Percentiles rank a stretch among this genome's conserved stretches.
Conservation (phyloP, 2,797 vertebrate genomes). For the Scolopax bukidnonensis region DNA sequence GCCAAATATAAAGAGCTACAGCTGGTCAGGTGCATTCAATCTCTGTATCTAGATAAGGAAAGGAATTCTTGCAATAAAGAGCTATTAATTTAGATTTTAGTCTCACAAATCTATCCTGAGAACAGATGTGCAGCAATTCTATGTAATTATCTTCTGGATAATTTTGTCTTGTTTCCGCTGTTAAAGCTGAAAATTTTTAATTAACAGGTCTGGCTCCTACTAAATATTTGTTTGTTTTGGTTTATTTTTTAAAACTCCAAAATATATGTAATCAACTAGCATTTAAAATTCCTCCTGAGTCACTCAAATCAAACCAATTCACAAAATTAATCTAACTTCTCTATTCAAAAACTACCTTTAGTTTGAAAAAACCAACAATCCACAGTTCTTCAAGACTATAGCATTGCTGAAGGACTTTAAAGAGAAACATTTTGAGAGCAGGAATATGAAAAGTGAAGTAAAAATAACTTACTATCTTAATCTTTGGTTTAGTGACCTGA, state of each 20-base stretch:
- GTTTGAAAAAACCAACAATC: not conserved
- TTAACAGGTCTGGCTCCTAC: not conserved
- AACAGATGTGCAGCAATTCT: not conserved
- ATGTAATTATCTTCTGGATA: constrained; percentile 12
- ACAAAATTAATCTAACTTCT: not conserved
- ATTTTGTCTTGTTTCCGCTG: constrained; percentile 20
- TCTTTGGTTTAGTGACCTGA: not conserved
- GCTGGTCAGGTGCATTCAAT: not conserved
- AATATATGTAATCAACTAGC: not conserved
- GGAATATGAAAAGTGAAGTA: not conserved
- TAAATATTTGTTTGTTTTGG: not conserved
- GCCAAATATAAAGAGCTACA: not conserved
- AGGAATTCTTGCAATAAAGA: not conserved
- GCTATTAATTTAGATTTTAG: constrained; percentile 5
- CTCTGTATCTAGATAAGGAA: not conserved
- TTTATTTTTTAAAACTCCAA: not conserved
- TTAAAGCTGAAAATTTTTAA: constrained; percentile 1
- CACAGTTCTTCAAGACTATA: not conserved
- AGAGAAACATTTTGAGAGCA: not conserved
- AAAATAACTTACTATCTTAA: not conserved
- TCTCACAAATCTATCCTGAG: not conserved
- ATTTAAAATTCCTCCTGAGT: not conserved
- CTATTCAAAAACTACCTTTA: not conserved
- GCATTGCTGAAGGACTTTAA: not conserved
- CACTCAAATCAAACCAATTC: not conserved